These are phyloP conservation scores for Leptinotarsa juncta DNA, from an alignment of 2,888 invertebrate species.

Conservation along the genomic window DNA sequence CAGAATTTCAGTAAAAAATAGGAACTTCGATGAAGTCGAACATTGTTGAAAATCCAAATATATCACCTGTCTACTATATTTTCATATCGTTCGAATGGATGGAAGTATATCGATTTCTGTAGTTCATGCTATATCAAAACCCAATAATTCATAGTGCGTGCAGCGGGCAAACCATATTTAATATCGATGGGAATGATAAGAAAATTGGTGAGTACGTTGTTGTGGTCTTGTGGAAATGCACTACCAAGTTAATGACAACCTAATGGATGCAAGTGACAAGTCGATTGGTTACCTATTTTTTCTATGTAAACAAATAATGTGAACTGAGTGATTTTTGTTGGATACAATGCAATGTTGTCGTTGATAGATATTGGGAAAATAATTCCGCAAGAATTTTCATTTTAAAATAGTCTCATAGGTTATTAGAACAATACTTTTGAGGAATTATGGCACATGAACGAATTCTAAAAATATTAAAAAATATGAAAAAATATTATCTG, in stretches of 20 bases:
- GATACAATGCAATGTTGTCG: no score
- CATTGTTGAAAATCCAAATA: not conserved
- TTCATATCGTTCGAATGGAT: no score
- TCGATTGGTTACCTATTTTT: not conserved
- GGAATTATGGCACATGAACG: no score
- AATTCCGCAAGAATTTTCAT: no score
- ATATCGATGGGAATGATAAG: slow-evolving; percentile 18
- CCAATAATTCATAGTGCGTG: slow-evolving; percentile 14
- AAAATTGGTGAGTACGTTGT: slow-evolving; percentile 16
- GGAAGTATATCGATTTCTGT: not conserved
- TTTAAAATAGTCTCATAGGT: no score
- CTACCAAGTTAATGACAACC: slow-evolving; percentile 9
- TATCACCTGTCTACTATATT: not conserved
- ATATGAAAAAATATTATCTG: no score
- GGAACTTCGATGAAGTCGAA: no score
- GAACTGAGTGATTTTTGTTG: no score
- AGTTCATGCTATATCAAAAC: not conserved
- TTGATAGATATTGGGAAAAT: no score
- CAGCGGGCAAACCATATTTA: slow-evolving; percentile 3
- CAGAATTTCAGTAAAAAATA: no score
- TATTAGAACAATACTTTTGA: no score
- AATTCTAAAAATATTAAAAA: no score
- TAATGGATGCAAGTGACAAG: not conserved
- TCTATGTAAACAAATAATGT: not conserved
- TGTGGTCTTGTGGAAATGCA: slow-evolving; percentile 17